Evolutionary conservation across 2,797 vertebrate genomes (phyloP).

Genomic region (Chiroxiphia lanceolata): DNA sequence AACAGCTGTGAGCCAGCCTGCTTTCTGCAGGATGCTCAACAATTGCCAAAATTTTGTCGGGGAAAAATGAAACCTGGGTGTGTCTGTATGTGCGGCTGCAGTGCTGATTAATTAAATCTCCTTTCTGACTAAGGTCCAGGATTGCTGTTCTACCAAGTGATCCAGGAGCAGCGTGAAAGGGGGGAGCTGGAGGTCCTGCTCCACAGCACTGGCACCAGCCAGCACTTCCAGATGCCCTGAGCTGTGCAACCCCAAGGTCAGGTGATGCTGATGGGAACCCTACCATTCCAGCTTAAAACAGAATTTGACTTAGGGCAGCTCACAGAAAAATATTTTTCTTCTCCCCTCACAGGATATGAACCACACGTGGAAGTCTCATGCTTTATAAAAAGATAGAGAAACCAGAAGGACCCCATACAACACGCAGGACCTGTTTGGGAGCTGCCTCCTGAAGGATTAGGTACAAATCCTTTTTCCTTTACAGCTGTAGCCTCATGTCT

Average conservation of each 20-base stretch:
- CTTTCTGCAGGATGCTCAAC: neutral
- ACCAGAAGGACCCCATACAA: neutral
- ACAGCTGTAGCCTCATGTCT: neutral
- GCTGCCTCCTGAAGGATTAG: neutral
- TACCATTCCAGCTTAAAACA: neutral
- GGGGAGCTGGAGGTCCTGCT: neutral
- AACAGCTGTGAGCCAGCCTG: neutral
- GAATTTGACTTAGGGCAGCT: neutral
- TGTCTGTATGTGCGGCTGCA: neutral
- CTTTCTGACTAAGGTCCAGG: neutral
- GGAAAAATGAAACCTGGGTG: neutral
- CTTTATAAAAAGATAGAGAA: neutral
- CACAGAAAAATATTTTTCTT: neutral
- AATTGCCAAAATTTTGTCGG: neutral
- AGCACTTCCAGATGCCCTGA: fast-evolving
- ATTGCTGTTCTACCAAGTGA: neutral
- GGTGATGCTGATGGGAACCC: neutral
- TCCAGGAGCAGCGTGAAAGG: neutral
- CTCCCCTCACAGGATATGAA: neutral
- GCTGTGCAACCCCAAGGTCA: neutral
- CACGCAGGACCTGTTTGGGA: neutral
- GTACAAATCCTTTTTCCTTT: neutral
- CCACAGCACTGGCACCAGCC: neutral
- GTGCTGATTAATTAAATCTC: neutral
- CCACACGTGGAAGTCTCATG: neutral